Evolutionary conservation across 1,140 invertebrate genomes (phyloP), one percentile per base, ranked within the genome.

Genomic region (Bombus turneri): DNA sequence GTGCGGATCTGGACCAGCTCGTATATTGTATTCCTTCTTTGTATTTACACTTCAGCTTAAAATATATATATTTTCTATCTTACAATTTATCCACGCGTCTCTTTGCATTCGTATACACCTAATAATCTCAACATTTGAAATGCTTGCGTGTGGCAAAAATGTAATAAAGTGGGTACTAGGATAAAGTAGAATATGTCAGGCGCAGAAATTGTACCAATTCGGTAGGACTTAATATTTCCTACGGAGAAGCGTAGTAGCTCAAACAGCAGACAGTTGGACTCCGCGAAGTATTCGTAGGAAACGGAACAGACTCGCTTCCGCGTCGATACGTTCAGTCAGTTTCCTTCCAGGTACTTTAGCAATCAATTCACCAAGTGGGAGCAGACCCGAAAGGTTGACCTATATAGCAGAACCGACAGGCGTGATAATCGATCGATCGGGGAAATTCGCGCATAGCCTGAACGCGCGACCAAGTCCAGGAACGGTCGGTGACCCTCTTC

Each of bases 371-470:
- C 80, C 43, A 13, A 37, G 73, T 39, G 57, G 79, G 12, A 28
- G 18, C 59, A 64, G 78, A 68, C 53, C 39, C 66, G 71, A 86
- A 81, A 89, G 74, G 72, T 47, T 66, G 53, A 59, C 43, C 68
- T 71, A 72, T 53, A 72, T 87, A 84, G 59, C 47, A 39, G 66
- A 69, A 13, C 59, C 66, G 69, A 82, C 64, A 53, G 43, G 47
- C 78, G 71, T 62, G 64, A 47, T 85, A 82, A 90, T 85, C 80
- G 88, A 90, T 90, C 88, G 88, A 87, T 87, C 79, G 78, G 18
- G 28, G 82, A 79, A 86, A 90, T 90, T 87, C 72, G 73, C 85
- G 78, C 53, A 69, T 79, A 64, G 41, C 74, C 53, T 31, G 28
- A 73, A 68, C 59, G 57, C 37, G n/a, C 86, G 66, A 82, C 68